Evolutionary conservation across 2,888 invertebrate genomes (phyloP).

Genomic region (Scelioninae gen. 1): DNA sequence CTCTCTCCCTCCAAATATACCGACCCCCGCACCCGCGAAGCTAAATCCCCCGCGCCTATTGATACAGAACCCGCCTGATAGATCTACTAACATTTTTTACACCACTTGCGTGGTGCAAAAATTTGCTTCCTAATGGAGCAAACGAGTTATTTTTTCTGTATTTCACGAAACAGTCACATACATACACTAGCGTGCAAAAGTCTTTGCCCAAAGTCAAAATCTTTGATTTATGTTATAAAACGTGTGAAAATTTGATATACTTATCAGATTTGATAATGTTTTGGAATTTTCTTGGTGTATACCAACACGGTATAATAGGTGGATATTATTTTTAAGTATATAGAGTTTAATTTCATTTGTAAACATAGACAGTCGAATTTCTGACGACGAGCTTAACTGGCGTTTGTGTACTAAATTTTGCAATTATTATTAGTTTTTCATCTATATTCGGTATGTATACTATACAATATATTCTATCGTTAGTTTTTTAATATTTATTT

Average conservation of each 20-base stretch:
- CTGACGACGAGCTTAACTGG: background rate
- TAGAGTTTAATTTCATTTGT: conserved; percentile 14
- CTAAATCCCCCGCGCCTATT: no score
- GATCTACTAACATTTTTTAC: no score
- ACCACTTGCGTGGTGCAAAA: no score
- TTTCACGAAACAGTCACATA: no score
- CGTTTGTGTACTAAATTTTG: background rate
- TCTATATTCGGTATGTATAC: background rate
- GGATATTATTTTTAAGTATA: conserved; percentile 12
- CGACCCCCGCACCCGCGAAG: no score
- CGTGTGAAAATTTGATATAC: background rate
- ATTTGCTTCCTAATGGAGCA: no score
- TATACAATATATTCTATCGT: background rate
- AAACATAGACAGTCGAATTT: background rate
- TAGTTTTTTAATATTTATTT: background rate
- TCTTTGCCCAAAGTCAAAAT: conserved; percentile 11
- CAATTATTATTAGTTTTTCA: background rate
- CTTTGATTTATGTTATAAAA: conserved; percentile 14
- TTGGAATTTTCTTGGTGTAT: conserved; percentile 12
- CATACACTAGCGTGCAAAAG: conserved; percentile 21
- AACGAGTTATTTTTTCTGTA: no score
- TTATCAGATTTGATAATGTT: conserved; percentile 8
- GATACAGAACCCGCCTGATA: no score
- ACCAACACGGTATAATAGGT: conserved; percentile 1
- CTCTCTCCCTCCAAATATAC: no score